Evolutionary conservation across 2,797 vertebrate genomes (phyloP), one percentile per base, ranked within the genome.

Genomic region (Phrynocephalus guinanensis): DNA sequence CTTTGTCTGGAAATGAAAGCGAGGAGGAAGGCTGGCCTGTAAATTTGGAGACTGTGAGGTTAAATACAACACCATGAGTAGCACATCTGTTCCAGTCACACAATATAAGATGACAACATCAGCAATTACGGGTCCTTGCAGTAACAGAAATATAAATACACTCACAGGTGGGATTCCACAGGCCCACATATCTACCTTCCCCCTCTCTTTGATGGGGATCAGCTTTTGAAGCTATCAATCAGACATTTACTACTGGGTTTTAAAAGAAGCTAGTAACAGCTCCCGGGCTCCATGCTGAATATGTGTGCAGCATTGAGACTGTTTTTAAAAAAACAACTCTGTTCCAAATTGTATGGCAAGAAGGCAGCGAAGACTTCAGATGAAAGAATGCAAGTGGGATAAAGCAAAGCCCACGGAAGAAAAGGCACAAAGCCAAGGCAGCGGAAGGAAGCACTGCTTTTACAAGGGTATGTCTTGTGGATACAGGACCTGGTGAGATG

Each of bases 341-440:
- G n/a, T 33, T 75, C 13, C 48, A 56, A 18, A 24, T 11, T 48
- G 68, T 30, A 26, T 26, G 22, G 20, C 70, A 67, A 30, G 56
- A 79, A 73, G 30, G 68, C 52, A 73, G 5, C 5, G 30, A 28
- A 76, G 70, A n/a, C 4, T 13, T 66, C 56, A 38, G 48, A 66
- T 80, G 22, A 22, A 86, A 79, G 52, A 33, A 85, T 66, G 38
- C 13, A 63, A 67, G n/a, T 9, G 6, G 44, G 4, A 63, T 38
- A 79, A 81, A 76, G 83, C 78, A 85, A 85, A 73, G 70, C 38
- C 77, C 38, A 50, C 70, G 70, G n/a, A 79, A 72, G 30, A 52
- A 79, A 33, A 44, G 71, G 22, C 77, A 79, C 77, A 79, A 70
- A 79, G 38, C 67, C 63, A 56, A 72, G 3, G 1, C 18, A 30